These are phyloP conservation scores for Buphagus erythrorhynchus DNA, from an alignment of 2,797 vertebrate genomes.

Conservation along the genomic window DNA sequence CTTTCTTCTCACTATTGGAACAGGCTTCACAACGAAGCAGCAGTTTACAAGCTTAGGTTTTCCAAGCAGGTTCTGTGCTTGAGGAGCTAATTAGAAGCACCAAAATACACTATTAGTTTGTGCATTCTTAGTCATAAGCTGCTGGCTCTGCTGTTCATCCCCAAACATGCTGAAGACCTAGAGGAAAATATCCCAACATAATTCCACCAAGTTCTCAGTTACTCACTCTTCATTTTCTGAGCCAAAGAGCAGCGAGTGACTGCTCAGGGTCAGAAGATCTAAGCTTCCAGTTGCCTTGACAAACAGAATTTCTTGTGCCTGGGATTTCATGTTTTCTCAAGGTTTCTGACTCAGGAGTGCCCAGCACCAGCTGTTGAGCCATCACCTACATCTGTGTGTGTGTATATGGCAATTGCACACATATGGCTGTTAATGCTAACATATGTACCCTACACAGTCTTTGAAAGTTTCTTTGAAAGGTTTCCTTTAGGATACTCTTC, in stretches of 20 bases:
- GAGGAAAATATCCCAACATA: neutral
- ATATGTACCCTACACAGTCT: fast-evolving
- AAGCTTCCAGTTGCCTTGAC: neutral
- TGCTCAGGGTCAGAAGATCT: neutral
- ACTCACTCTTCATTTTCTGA: neutral
- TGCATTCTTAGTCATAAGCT: neutral
- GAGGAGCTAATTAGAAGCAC: conserved; percentile 14
- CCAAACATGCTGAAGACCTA: neutral
- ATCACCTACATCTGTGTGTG: too few relatives aligned
- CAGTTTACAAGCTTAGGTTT: neutral
- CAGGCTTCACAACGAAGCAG: neutral
- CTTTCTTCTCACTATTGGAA: neutral
- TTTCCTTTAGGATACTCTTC: neutral
- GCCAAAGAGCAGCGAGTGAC: neutral
- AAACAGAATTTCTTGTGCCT: neutral
- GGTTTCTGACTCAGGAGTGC: neutral
- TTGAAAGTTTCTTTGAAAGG: neutral
- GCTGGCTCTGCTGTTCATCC: neutral
- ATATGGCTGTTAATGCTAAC: neutral
- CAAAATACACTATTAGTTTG: neutral
- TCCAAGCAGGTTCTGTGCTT: neutral
- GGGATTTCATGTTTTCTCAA: neutral
- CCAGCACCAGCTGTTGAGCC: neutral
- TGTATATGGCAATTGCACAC: fast-evolving
- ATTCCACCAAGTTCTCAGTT: neutral